Evolutionary conservation across 1,140 invertebrate species (phyloP), one percentile per base, ranked within the genome.

Genomic region (Drosophila setifemur): DNA sequence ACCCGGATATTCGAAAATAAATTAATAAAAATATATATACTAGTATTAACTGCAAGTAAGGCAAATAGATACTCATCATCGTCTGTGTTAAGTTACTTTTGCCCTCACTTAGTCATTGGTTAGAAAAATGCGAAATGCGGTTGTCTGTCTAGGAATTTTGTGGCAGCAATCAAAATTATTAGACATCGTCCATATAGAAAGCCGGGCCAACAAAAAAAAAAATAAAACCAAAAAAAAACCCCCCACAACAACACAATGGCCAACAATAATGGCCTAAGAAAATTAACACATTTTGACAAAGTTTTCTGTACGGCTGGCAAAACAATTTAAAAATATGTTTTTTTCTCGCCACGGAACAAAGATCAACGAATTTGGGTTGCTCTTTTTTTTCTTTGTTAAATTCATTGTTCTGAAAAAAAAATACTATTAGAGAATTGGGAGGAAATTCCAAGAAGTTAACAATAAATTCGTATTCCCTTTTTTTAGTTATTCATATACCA

Each of bases 161-260:
- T 85, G 79, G 79, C 78, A 85, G 70, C 78, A 71, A 79, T 85
- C 79, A 79, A 85, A 83, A 78, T 73, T 83, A 73, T 78, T 57
- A 60, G 60, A 40, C 58, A 40, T 29, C 44, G 57, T 8, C 48
- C 67, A 50, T 35, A 75, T 61, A 54, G 63, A 68, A 35, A 61
- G 60, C 48, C 8, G 21, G 2, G 5, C 42, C 28, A 25, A 42
- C 29, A 39, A 23, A n/a, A 33, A 45, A 25, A n/a, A n/a, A n/a
- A n/a, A n/a, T n/a, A n/a, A n/a, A n/a, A n/a, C n/a, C n/a, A n/a
- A n/a, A n/a, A n/a, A n/a, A n/a, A n/a, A n/a, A n/a, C n/a, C n/a
- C 26, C 37, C 40, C 11, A 14, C 57, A 68, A 53, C 18, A 19
- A 37, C 21, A 14, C 18, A 28, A 42, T 26, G 45, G n/a, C 48